Percentiles rank a stretch among this genome's conserved stretches.
Evolutionary conservation across 92 coral and sea anemone genomes (phyloP).

Genomic region (Epizoanthus scotinus): DNA sequence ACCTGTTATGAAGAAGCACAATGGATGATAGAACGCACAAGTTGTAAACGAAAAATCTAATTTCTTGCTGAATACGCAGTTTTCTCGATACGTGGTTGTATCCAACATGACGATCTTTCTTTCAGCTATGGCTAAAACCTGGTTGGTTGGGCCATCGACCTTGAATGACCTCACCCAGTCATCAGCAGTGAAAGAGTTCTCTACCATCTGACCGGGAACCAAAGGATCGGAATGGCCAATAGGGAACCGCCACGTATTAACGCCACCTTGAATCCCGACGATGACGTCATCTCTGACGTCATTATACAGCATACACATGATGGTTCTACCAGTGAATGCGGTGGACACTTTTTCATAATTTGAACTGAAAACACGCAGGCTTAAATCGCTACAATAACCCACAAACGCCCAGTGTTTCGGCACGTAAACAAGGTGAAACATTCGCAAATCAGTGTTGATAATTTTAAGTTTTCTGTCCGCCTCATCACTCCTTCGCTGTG

Average conservation of each 20-base stretch:
- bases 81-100: constrained; percentile 55
- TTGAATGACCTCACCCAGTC: constrained; percentile 86
- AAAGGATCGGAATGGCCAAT: constrained; percentile 89
- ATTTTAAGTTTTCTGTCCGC: constrained; percentile 47
- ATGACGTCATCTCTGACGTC: constrained; percentile 83
- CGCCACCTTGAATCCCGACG: constrained; percentile 86
- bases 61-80: constrained; percentile 70
- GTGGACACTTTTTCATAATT: constrained; percentile 76
- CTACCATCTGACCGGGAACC: constrained; percentile 72
- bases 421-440: constrained; percentile 67
- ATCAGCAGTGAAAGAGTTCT: constrained; percentile 69
- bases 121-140: constrained; percentile 78
- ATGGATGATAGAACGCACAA: constrained; percentile 85
- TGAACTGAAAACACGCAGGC: constrained; percentile 73
- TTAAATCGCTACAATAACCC: constrained; percentile 66
- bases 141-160: constrained; percentile 66
- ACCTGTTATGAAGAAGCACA: constrained; percentile 90
- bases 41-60: constrained; percentile 79
- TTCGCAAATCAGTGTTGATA: constrained; percentile 56
- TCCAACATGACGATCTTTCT: constrained; percentile 80
- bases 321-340: constrained; percentile 63
- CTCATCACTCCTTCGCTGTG: constrained; percentile 53
- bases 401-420: constrained; percentile 83
- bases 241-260: constrained; percentile 92
- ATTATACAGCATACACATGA: constrained; percentile 80